phyloP scores from a whole-genome alignment of 1,140 invertebrate genomes.

The Ephestia elutella region DNA sequence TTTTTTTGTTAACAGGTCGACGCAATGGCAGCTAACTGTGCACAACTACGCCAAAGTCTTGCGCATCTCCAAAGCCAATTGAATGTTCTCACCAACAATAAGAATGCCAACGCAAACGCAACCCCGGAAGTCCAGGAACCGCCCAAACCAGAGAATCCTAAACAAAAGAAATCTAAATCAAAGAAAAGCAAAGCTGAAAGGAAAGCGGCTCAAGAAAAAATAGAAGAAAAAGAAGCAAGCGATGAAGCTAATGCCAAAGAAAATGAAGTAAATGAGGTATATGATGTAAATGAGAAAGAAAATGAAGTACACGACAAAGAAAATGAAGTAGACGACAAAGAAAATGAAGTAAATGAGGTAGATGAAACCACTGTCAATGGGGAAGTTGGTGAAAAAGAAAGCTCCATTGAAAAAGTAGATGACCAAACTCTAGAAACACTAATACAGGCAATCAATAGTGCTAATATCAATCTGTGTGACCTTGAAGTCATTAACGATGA shows the following conservation, averaged over 20 bases:
- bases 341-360: too few species aligned
- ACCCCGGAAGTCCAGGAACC: slow-evolving; percentile 48
- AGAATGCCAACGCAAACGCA: slow-evolving; percentile 22
- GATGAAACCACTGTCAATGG: slow-evolving; percentile 19
- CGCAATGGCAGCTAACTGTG: slow-evolving; percentile 76
- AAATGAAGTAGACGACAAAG: too few species aligned
- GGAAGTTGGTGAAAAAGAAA: slow-evolving; percentile 20
- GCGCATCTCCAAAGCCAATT: slow-evolving; percentile 76
- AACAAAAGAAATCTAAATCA: slow-evolving; percentile 56
- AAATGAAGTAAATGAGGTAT: slow-evolving; percentile 20
- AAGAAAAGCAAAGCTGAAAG: slow-evolving; percentile 56
- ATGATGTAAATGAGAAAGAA: too few species aligned
- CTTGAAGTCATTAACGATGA: slow-evolving; percentile 41
- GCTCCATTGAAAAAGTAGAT: slow-evolving; percentile 39
- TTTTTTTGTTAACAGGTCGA: slow-evolving; percentile 65
- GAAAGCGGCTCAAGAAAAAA: slow-evolving; percentile 36
- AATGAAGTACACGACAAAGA: too few species aligned
- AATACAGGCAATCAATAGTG: slow-evolving; percentile 49
- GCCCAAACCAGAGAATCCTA: slow-evolving; percentile 40
- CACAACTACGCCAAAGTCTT: slow-evolving; percentile 76
- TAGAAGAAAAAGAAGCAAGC: slow-evolving; percentile 30
- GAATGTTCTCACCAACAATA: slow-evolving; percentile 60
- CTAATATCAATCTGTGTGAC: slow-evolving; percentile 44
- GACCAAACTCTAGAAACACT: slow-evolving; percentile 47
- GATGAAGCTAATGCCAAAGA: slow-evolving; percentile 27